Evolutionary conservation across 2,113 vertebrate genomes (phyloP).

Genomic region (Nothobranchius kuhntae): DNA sequence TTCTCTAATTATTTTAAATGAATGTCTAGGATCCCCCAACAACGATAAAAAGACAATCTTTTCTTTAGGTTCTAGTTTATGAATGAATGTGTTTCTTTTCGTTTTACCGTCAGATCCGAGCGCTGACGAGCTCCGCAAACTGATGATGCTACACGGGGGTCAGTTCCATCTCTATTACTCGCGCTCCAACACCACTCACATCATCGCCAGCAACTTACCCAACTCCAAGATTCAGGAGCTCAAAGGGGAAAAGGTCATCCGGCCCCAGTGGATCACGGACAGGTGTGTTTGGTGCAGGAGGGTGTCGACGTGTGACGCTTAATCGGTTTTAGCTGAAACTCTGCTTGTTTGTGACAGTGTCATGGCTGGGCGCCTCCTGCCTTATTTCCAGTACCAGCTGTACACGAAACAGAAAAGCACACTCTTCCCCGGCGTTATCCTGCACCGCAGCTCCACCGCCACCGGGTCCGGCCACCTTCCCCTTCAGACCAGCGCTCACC

Average conservation of each 20-base stretch:
- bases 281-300: conserved; percentile 77
- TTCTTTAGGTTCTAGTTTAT: not conserved
- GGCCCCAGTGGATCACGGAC: conserved; percentile 95
- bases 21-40: no score
- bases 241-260: conserved; percentile 92
- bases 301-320: not conserved
- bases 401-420: conserved; percentile 90
- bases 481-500: conserved; percentile 34
- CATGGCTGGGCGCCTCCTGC: conserved; percentile 90
- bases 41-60: not conserved
- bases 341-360: conserved; percentile 77
- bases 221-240: conserved; percentile 94
- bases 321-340: not conserved
- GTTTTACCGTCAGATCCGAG: conserved; percentile 83
- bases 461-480: conserved; percentile 79
- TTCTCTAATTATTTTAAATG: not conserved
- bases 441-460: conserved; percentile 78
- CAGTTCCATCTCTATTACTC: conserved; percentile 96
- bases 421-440: conserved; percentile 81
- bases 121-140: conserved; percentile 90
- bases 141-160: conserved; percentile 97
- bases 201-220: conserved; percentile 95
- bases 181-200: conserved; percentile 95
- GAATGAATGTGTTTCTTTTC: not conserved
- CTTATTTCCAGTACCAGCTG: conserved; percentile 90